These are phyloP conservation scores for Eupeodes luniger DNA, from an alignment of 2,888 invertebrate genomes.

Conservation along the genomic window DNA sequence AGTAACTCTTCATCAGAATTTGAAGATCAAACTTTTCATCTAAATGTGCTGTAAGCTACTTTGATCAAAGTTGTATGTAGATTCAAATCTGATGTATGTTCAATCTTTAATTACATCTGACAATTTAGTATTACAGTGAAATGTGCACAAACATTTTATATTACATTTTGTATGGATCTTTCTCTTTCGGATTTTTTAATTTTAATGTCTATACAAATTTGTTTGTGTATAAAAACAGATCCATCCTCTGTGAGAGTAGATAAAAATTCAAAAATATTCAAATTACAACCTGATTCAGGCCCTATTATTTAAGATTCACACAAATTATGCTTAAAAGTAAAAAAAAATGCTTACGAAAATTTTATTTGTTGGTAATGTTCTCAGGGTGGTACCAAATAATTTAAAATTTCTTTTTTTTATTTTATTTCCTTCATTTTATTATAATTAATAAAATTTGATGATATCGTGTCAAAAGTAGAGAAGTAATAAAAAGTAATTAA, in stretches of 20 bases:
- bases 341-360: not conserved
- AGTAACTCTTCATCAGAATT: too few species aligned
- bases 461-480: not conserved
- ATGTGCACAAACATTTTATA: too few species aligned
- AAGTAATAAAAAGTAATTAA: not conserved
- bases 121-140: too few species aligned
- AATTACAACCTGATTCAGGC: not conserved
- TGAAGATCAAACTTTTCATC: too few species aligned
- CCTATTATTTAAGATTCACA: not conserved
- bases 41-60: too few species aligned
- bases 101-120: too few species aligned
- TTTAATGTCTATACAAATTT: too few species aligned
- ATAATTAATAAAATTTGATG: not conserved
- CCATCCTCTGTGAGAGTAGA: not conserved
- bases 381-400: not conserved
- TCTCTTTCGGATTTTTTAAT: too few species aligned
- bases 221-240: too few species aligned
- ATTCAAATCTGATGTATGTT: too few species aligned
- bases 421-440: not conserved
- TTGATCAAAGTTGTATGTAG: too few species aligned
- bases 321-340: not conserved
- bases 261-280: not conserved
- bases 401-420: not conserved
- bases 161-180: too few species aligned
- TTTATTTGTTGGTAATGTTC: not conserved